Base-by-base conservation (phyloP, 2,797 vertebrate genomes). In the Taenioides sp. region DNA sequence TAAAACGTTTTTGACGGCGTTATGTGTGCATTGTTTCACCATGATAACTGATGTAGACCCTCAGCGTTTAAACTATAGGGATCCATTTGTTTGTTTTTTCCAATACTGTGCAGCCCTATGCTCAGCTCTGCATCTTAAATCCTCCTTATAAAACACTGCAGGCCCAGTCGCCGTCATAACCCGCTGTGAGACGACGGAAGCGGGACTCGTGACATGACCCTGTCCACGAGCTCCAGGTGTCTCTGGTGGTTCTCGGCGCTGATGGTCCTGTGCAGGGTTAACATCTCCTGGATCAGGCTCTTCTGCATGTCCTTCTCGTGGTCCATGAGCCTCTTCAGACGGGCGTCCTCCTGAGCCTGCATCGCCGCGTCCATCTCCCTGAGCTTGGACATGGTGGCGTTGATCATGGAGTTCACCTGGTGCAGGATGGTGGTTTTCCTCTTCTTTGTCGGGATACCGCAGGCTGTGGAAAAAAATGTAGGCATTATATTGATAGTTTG, bases 301-400 rank as follows among this genome's bases (percentile, higher is more conserved):
- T 71, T 85, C 78, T 87, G 84, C 79, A 86, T 85, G 37, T 86
- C 85, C 55, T 25, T 80, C 76, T 89, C 79, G 0, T 88, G 88
- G 31, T 84, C 81, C 78, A 86, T 87, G 10, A 88, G 16, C 64
- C 70, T 37, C 77, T 86, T 83, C 14, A 83, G 77, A 34, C 76
- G 72, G n/a, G 75, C 70, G 1, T 86, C 86, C 63, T 87, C 85
- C 81, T 83, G 80, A 0, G 59, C 72, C 80, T 88, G 83, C 83
- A 82, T 84, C 62, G 79, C 74, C 0, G 81, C 76, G 18, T 83
- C 78, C 85, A 86, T 84, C 71, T 89, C 84, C 43, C 63, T 16
- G 47, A 89, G 81, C 72, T 82, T 80, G 22, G 73, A 25, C 0
- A 83, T 79, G 0, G 77, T 86, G 0, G 77, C 80, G 0, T 75